phyloP scores from a whole-genome alignment of 2,888 invertebrate species.

The Acanthopleura granulata region DNA sequence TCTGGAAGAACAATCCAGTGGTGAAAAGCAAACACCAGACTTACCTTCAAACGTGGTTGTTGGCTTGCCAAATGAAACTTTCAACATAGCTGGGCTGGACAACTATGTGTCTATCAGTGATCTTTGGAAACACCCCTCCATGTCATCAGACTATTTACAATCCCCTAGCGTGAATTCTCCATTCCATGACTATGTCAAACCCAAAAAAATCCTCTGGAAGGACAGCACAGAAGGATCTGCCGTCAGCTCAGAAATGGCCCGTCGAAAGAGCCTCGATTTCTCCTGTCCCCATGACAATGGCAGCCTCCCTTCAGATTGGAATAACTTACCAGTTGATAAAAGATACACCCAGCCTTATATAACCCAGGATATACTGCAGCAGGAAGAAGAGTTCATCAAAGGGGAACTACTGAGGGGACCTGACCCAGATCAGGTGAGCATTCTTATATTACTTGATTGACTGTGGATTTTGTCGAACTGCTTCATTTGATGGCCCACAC shows the following conservation, averaged over 20 bases:
- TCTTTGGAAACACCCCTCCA: not conserved
- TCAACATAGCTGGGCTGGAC: not conserved
- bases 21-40: not conserved
- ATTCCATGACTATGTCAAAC: slow-evolving; percentile 25
- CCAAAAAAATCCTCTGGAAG: slow-evolving; percentile 52
- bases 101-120: slow-evolving; percentile 3
- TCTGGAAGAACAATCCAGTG: not conserved
- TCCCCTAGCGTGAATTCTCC: not conserved
- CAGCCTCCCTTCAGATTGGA: slow-evolving; percentile 60
- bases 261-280: not conserved
- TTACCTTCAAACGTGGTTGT: not conserved
- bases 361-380: slow-evolving; percentile 53
- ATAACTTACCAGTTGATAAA: slow-evolving; percentile 55
- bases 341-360: slow-evolving; percentile 55
- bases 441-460: too few relatives aligned
- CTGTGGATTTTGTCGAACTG: too few relatives aligned
- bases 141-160: not conserved
- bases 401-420: slow-evolving; percentile 54
- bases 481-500: too few relatives aligned
- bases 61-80: not conserved
- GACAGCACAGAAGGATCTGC: slow-evolving; percentile 40
- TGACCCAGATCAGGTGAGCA: slow-evolving; percentile 54
- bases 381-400: slow-evolving; percentile 59
- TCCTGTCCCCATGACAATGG: slow-evolving; percentile 34
- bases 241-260: slow-evolving; percentile 24